Evolutionary conservation across 2,888 invertebrate species (phyloP).

Genomic region (Troides oblongomaculatus): DNA sequence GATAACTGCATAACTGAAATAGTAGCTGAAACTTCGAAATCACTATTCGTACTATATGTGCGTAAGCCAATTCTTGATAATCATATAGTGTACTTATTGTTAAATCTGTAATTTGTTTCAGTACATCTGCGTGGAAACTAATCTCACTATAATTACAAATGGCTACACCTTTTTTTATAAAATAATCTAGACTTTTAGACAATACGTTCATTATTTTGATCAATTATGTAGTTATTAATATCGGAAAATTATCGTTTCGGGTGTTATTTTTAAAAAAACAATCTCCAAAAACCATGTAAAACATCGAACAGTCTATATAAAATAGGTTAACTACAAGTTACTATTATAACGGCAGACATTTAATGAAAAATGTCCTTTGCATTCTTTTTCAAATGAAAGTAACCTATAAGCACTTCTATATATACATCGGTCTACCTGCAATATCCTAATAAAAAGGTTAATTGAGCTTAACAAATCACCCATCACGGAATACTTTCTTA

Average conservation of each 20-base stretch:
- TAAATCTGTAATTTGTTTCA: not conserved
- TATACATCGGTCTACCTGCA: not conserved
- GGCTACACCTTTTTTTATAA: not conserved
- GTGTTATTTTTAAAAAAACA: too few species aligned
- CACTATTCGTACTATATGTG: not conserved
- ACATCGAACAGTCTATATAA: too few species aligned
- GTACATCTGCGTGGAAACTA: not conserved
- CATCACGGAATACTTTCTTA: not conserved
- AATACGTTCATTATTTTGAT: not conserved
- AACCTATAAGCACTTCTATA: not conserved
- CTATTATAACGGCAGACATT: too few species aligned
- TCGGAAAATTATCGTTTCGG: too few species aligned
- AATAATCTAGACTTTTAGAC: not conserved
- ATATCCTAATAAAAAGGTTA: not conserved
- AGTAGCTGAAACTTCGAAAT: not conserved
- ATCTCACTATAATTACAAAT: not conserved
- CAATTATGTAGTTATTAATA: too few species aligned
- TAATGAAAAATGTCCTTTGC: too few species aligned
- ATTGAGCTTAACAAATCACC: not conserved
- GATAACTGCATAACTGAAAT: not conserved
- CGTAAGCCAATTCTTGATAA: not conserved
- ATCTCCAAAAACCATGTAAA: too few species aligned
- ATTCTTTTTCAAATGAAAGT: too few species aligned
- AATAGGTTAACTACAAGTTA: too few species aligned
- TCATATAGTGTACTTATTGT: not conserved